A percentile compares a stretch with the other conserved stretches of the same genome.
These are phyloP conservation scores for Xanthia togata DNA, from an alignment of 2,888 invertebrate genomes.

Conservation along the genomic window DNA sequence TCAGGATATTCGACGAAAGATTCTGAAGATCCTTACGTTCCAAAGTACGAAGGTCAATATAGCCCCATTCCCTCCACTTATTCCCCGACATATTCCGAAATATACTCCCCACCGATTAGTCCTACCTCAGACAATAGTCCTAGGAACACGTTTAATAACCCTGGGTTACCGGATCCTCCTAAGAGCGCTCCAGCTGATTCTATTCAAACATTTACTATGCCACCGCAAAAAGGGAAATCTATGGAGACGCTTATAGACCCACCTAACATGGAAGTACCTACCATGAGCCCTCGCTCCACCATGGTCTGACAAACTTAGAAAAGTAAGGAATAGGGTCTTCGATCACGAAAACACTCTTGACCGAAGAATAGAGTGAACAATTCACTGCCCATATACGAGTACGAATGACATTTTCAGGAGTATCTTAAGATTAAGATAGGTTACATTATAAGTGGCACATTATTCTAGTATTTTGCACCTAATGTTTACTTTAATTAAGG, in stretches of 20 bases:
- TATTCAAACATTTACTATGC: constrained; percentile 86
- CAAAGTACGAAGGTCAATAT: constrained; percentile 83
- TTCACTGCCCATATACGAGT: constrained; percentile 74
- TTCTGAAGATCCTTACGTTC: constrained; percentile 85
- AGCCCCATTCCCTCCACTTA: constrained; percentile 87
- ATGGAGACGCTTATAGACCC: constrained; percentile 87
- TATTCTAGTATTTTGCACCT: constrained; percentile 72
- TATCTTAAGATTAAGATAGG: constrained; percentile 53
- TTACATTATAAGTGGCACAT: constrained; percentile 61
- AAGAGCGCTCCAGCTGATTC: constrained; percentile 84
- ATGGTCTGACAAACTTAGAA: constrained; percentile 80
- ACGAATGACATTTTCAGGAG: constrained; percentile 70
- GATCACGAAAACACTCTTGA: background rate
- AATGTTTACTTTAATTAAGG: constrained; percentile 51
- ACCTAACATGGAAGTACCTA: constrained; percentile 80
- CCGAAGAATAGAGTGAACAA: constrained; percentile 32
- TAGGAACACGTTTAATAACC: constrained; percentile 81
- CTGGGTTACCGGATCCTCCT: constrained; percentile 84
- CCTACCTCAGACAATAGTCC: constrained; percentile 86
- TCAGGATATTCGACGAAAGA: constrained; percentile 87
- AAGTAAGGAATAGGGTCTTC: constrained; percentile 32
- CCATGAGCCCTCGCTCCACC: constrained; percentile 85
- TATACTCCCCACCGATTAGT: constrained; percentile 87
- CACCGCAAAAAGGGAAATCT: constrained; percentile 84
- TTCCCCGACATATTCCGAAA: constrained; percentile 88